Base-by-base conservation (phyloP, 2,113 vertebrate species). In the Mormyrus lacerda region DNA sequence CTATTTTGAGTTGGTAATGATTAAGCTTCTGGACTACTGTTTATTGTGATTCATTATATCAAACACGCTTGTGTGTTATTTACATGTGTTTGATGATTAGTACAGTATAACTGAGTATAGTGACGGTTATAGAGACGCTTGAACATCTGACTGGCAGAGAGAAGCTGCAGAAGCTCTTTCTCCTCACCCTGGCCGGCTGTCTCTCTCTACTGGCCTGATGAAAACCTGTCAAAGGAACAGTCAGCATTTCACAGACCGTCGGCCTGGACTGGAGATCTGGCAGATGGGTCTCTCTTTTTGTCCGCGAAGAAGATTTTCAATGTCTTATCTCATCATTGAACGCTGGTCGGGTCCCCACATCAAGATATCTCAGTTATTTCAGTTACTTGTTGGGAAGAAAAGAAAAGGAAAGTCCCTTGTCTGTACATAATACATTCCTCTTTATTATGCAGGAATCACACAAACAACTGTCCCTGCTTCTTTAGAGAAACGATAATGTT, bases 101-200 rank as follows among this genome's bases (percentile, higher is more conserved):
- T 91, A n/a, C 96, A 96, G 79, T 93, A 93, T 24, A 95, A 95
- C 10, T 69, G 27, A 69, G 61, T 11, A 31, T 69, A 69, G 9
- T 31, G n/a, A 69, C 3, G 10, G n/a, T 85, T 96, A 96, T 90
- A 90, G 94, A 96, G 89, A 93, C 96, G 9, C 92, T 96, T 90
- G 95, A 94, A 91, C 91, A 95, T 82, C 92, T 96, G 47, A 94
- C 96, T 3, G 91, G 90, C 24, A 27, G 53, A 95, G 94, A 90
- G 93, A 95, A 1, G 95, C 94, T 85, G 95, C 96, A 91, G 96
- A 97, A 92, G 96, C 91, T 97, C 82, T 90, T 95, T 44, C 89
- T 96, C 65, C 92, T 97, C 89, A 96, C 95, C 87, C 90, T 97
- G 45, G 85, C 92, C 42, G 44, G 96, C 31, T 94, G 92, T 97